A percentile compares a stretch with the other conserved stretches of the same genome.
Evolutionary conservation across 2,888 invertebrate genomes (phyloP).

Genomic region (Molanna angustata): DNA sequence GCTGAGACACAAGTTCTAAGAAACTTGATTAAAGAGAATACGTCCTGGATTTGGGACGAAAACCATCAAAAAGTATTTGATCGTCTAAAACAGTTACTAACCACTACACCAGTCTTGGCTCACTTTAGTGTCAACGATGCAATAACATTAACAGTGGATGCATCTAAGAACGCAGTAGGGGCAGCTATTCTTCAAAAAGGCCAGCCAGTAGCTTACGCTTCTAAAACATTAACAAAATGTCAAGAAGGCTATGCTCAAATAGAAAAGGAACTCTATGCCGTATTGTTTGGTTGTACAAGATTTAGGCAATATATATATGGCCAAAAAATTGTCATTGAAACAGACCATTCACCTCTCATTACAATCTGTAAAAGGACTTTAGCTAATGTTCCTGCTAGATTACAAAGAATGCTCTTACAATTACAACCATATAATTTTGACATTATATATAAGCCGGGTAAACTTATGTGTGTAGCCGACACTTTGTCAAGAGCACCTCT

Average conservation of each 20-base stretch:
- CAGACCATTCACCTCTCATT: slow-evolving; percentile 37
- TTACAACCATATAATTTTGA: slow-evolving; percentile 32
- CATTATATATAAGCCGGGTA: slow-evolving; percentile 21
- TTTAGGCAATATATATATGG: slow-evolving; percentile 37
- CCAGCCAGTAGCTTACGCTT: slow-evolving; percentile 35
- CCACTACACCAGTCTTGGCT: slow-evolving; percentile 20
- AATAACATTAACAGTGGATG: slow-evolving; percentile 34
- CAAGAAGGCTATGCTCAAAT: too few relatives aligned
- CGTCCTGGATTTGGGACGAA: slow-evolving; percentile 27
- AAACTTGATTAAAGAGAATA: slow-evolving; percentile 27
- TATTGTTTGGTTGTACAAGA: slow-evolving; percentile 34
- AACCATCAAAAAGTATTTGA: slow-evolving; percentile 27
- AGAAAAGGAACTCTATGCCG: slow-evolving; percentile 36
- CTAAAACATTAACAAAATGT: slow-evolving; percentile 33
- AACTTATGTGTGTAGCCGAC: slow-evolving; percentile 26
- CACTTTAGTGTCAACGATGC: slow-evolving; percentile 25
- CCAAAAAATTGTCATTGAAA: slow-evolving; percentile 31
- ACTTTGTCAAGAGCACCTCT: slow-evolving; percentile 24
- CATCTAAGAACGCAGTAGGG: slow-evolving; percentile 34
- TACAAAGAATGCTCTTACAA: slow-evolving; percentile 34
- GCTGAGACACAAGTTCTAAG: slow-evolving; percentile 23
- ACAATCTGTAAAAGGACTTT: slow-evolving; percentile 35
- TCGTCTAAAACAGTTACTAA: slow-evolving; percentile 27
- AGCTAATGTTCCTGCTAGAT: slow-evolving; percentile 25
- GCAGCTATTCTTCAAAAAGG: slow-evolving; percentile 34